phyloP scores from a whole-genome alignment of 1,140 invertebrate species.

The Arctopsyche grandis region DNA sequence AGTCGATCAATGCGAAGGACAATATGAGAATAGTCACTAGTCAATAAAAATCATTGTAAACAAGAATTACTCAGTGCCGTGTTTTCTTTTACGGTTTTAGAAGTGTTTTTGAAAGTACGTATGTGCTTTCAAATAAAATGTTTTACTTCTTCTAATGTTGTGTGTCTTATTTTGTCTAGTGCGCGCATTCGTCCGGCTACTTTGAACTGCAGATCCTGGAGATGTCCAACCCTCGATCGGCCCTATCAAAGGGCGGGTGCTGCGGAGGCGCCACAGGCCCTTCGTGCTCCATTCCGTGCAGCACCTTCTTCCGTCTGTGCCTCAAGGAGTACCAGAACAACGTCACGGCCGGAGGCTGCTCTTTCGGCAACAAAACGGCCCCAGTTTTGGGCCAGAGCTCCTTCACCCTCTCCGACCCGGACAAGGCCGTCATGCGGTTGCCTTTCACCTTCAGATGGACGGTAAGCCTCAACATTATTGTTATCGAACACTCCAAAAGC shows the following conservation, averaged over 20 bases:
- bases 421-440: slow-evolving; percentile 78
- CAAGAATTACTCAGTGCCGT: too few species aligned
- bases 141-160: neutral
- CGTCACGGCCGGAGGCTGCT: slow-evolving; percentile 84
- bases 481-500: too few species aligned
- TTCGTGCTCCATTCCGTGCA: slow-evolving; percentile 70
- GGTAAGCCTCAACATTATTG: slow-evolving; percentile 70
- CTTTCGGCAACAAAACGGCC: slow-evolving; percentile 89
- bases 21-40: too few species aligned
- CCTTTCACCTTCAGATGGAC: slow-evolving; percentile 92
- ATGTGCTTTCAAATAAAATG: too few species aligned
- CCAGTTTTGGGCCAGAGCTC: slow-evolving; percentile 86
- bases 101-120: too few species aligned
- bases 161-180: slow-evolving; percentile 64
- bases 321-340: slow-evolving; percentile 92
- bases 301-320: slow-evolving; percentile 87
- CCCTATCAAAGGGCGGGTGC: slow-evolving; percentile 82
- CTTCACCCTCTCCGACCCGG: slow-evolving; percentile 84
- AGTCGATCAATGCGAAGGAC: too few species aligned
- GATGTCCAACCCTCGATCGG: slow-evolving; percentile 86
- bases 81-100: too few species aligned
- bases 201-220: slow-evolving; percentile 93
- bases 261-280: slow-evolving; percentile 74
- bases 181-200: slow-evolving; percentile 80
- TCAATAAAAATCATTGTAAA: too few species aligned